phyloP scores from a whole-genome alignment of 1,140 invertebrate genomes.

The Trialeurodes vaporariorum region DNA sequence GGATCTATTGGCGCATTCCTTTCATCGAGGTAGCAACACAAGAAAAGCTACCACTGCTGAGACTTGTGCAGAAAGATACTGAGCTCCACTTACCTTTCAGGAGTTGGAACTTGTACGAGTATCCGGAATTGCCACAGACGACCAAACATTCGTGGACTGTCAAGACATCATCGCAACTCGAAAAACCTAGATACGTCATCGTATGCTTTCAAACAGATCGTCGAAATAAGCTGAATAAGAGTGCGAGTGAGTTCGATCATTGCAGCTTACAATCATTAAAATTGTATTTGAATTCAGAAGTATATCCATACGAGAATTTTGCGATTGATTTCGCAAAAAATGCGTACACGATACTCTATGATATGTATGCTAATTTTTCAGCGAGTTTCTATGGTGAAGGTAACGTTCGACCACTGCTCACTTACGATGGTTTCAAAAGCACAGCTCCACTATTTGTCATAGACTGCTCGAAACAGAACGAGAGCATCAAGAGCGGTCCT shows the following conservation, averaged over 20 bases:
- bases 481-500: too few relatives aligned
- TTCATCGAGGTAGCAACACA: too few relatives aligned
- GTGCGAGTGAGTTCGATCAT: constrained; percentile 25
- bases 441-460: too few relatives aligned
- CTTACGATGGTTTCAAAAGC: too few relatives aligned
- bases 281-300: constrained; percentile 28
- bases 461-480: too few relatives aligned
- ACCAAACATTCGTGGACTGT: constrained; percentile 25
- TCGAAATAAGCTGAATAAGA: constrained; percentile 19
- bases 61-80: too few relatives aligned
- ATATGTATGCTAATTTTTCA: too few relatives aligned
- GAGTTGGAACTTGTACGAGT: constrained; percentile 32
- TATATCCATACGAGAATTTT: background rate
- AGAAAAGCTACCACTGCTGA: too few relatives aligned
- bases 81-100: constrained; percentile 24
- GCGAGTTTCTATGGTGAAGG: too few relatives aligned
- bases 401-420: too few relatives aligned
- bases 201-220: constrained; percentile 20
- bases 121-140: constrained; percentile 26
- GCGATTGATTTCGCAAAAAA: background rate
- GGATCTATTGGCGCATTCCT: too few relatives aligned
- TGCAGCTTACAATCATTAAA: constrained; percentile 23
- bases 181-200: constrained; percentile 25
- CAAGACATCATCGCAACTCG: too few relatives aligned
- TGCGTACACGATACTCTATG: background rate